Percentiles rank a stretch among this genome's conserved stretches.
These are phyloP conservation scores for Folsomia candida DNA, from an alignment of 2,888 invertebrate genomes.

Conservation along the genomic window DNA sequence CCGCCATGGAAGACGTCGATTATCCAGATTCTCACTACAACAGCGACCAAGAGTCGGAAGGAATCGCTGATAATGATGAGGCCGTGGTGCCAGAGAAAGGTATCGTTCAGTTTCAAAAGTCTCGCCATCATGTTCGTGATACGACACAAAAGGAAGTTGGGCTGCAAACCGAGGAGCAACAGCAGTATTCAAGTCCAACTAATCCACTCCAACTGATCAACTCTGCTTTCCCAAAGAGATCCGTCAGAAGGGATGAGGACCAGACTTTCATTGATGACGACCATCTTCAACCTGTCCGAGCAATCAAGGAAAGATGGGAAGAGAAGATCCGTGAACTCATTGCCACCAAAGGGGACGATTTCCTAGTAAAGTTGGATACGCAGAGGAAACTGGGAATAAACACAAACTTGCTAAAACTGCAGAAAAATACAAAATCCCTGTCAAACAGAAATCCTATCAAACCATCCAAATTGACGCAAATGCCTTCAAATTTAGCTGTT, in stretches of 20 bases:
- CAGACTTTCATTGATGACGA: not conserved
- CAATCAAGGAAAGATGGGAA: constrained; percentile 1
- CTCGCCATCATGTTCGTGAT: too few species aligned
- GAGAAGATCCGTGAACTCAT: not conserved
- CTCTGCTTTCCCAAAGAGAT: not conserved
- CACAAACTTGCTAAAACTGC: not conserved
- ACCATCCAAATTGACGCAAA: too few species aligned
- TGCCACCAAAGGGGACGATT: not conserved
- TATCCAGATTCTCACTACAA: too few species aligned
- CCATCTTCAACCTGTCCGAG: not conserved
- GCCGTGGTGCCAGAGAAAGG: too few species aligned
- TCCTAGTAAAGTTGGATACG: not conserved
- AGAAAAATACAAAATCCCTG: not conserved
- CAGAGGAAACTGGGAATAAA: not conserved
- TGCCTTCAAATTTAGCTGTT: too few species aligned
- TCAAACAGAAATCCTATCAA: too few species aligned
- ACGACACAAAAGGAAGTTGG: not conserved
- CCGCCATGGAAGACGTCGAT: too few species aligned
- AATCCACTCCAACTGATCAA: not conserved
- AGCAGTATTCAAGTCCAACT: too few species aligned
- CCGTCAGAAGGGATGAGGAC: not conserved
- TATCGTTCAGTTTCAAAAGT: too few species aligned
- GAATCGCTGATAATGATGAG: too few species aligned
- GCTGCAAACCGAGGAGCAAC: not conserved
- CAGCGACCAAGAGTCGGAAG: not conserved